phyloP scores from a whole-genome alignment of 53 echinoderm and acorn worm genomes.

The Holothuria leucospilota region DNA sequence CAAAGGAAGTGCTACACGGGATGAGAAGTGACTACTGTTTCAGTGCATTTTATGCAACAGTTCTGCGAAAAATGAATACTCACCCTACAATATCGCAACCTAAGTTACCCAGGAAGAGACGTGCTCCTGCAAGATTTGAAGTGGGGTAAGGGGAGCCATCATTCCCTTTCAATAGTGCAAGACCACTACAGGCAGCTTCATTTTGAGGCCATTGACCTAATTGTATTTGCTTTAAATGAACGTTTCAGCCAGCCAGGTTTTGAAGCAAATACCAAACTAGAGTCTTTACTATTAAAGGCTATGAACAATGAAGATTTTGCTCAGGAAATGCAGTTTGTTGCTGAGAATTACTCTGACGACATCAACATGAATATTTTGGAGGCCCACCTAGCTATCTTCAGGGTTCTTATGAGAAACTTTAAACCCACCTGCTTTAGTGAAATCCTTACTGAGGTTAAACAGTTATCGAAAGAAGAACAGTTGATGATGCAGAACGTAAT shows the following conservation, averaged over 20 bases:
- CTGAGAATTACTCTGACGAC: background rate
- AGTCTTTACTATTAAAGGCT: slow-evolving; percentile 35
- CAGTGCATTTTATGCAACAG: slow-evolving; percentile 18
- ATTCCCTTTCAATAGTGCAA: slow-evolving; percentile 30
- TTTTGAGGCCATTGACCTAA: slow-evolving; percentile 35
- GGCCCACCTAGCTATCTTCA: slow-evolving; percentile 22
- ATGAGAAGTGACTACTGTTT: slow-evolving; percentile 3
- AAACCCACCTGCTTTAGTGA: slow-evolving; percentile 21
- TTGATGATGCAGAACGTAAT: slow-evolving; percentile 27
- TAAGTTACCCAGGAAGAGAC: slow-evolving; percentile 28
- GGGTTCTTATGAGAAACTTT: background rate
- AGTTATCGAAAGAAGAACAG: slow-evolving; percentile 6
- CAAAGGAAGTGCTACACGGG: slow-evolving; percentile 12
- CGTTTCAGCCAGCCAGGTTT: slow-evolving; percentile 29
- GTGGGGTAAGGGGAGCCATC: slow-evolving; percentile 21
- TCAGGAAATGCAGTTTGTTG: slow-evolving; percentile 23
- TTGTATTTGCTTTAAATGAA: slow-evolving; percentile 26
- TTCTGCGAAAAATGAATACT: background rate
- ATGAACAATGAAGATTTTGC: slow-evolving; percentile 18
- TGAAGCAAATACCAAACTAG: slow-evolving; percentile 6
- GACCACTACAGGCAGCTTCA: slow-evolving; percentile 8
- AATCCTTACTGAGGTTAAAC: slow-evolving; percentile 13
- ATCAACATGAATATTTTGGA: slow-evolving; percentile 30
- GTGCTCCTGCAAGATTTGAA: slow-evolving; percentile 17
- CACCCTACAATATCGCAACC: background rate